Evolutionary conservation across 2,113 vertebrate species (phyloP).

Genomic region (Pygoscelis antarcticus): DNA sequence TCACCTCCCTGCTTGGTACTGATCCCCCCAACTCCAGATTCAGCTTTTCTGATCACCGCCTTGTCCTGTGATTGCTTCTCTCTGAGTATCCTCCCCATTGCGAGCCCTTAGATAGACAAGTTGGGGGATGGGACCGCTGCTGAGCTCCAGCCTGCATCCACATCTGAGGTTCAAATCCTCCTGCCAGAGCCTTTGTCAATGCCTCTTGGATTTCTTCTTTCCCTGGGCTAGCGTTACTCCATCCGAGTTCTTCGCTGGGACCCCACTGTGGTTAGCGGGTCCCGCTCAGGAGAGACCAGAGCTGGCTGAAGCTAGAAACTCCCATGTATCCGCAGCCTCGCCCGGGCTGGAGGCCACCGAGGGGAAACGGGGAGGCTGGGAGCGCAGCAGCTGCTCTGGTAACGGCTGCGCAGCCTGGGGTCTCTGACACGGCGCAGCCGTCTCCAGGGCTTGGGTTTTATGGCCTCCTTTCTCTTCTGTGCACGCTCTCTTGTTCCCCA

Average conservation of each 20-base stretch:
- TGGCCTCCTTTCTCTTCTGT: background rate
- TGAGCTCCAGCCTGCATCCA: background rate
- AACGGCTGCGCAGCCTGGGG: background rate
- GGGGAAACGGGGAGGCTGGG: conserved; percentile 4
- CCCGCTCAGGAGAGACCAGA: background rate
- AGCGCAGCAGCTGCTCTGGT: conserved; percentile 6
- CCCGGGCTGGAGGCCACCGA: conserved; percentile 14
- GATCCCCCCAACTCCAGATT: background rate
- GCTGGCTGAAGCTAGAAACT: conserved; percentile 13
- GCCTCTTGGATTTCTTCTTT: background rate
- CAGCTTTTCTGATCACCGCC: background rate
- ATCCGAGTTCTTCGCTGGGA: background rate
- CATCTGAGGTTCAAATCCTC: background rate
- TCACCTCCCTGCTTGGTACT: background rate
- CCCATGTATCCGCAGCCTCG: background rate
- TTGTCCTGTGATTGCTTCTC: rapidly evolving
- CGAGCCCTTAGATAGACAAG: background rate
- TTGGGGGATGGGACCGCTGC: background rate
- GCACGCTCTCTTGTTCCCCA: background rate
- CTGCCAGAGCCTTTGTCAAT: background rate
- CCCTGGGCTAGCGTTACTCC: background rate
- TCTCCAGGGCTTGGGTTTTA: background rate
- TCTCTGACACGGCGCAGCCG: background rate
- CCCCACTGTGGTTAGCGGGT: background rate
- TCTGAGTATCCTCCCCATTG: rapidly evolving